These are phyloP conservation scores for Nineta flava DNA, from an alignment of 2,888 invertebrate genomes.

Conservation along the genomic window DNA sequence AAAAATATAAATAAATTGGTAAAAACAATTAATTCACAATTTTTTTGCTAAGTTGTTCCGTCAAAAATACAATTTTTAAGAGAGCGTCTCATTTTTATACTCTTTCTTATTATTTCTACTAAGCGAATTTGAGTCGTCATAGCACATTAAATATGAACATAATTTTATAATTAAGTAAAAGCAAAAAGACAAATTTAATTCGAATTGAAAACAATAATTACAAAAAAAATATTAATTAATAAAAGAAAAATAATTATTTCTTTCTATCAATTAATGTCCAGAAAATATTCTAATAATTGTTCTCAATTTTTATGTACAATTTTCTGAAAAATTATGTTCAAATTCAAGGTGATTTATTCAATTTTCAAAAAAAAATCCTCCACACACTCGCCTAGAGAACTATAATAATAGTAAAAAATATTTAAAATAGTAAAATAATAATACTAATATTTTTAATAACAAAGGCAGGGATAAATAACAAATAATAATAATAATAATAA, in stretches of 20 bases:
- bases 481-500: background rate
- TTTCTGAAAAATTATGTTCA: no score
- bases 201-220: background rate
- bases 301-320: no score
- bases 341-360: no score
- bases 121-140: no score
- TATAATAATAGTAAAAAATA: background rate
- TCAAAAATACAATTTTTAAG: background rate
- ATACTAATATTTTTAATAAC: background rate
- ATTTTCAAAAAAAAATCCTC: no score
- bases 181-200: background rate
- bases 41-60: background rate
- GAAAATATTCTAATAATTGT: no score
- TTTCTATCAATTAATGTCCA: no score
- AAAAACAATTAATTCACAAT: background rate
- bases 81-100: background rate
- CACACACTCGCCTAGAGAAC: background rate
- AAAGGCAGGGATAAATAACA: background rate
- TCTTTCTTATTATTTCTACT: no score
- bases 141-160: background rate
- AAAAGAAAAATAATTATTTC: background rate
- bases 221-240: background rate
- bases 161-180: background rate
- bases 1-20: constrained; percentile 7
- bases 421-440: background rate